Evolutionary conservation across 2,113 vertebrate genomes (phyloP).

Genomic region (Chlorocebus sabaeus): DNA sequence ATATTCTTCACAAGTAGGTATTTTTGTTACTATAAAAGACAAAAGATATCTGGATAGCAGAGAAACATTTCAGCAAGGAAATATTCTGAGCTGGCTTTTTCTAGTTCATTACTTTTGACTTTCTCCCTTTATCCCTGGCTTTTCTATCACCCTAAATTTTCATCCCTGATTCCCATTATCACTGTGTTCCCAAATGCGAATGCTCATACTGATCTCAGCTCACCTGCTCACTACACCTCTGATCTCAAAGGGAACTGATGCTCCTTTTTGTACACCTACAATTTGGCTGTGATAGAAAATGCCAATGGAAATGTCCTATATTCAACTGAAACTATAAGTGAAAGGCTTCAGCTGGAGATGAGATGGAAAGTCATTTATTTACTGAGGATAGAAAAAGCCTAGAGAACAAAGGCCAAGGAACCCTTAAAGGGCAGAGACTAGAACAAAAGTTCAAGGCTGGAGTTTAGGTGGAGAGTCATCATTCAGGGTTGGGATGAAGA

Average conservation of each 20-base stretch:
- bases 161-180: neutral
- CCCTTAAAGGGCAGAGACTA: neutral
- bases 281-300: neutral
- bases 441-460: neutral
- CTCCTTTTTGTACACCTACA: neutral
- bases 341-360: neutral
- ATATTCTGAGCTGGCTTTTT: neutral
- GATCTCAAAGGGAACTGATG: neutral
- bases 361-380: neutral
- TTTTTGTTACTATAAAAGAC: neutral
- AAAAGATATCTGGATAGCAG: neutral
- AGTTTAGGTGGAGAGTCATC: neutral
- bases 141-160: neutral
- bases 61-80: neutral
- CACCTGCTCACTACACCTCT: neutral
- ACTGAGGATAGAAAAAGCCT: neutral
- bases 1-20: neutral
- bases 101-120: neutral
- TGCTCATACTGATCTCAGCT: no score
- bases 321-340: neutral
- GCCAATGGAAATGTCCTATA: neutral
- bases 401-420: neutral
- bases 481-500: neutral
- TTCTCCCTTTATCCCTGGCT: neutral
- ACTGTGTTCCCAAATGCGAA: neutral